A percentile compares a stretch with the other conserved stretches of the same genome.
Evolutionary conservation across 1,140 invertebrate genomes (phyloP).

Genomic region (Conus betulinus): DNA sequence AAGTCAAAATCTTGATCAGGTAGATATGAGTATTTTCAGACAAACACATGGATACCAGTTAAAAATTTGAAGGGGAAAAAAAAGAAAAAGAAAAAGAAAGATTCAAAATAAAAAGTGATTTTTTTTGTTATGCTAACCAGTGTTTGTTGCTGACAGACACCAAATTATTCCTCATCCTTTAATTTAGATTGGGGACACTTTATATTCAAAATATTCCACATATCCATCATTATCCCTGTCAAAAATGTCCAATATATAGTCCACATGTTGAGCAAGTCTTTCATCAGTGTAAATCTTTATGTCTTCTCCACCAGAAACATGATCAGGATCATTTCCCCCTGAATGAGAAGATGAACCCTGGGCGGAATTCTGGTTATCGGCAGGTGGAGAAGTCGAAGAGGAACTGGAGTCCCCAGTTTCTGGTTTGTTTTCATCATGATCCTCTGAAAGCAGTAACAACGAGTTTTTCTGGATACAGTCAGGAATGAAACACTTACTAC

Average conservation of each 20-base stretch:
- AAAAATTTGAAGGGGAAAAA: too few relatives aligned
- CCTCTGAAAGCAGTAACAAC: not conserved
- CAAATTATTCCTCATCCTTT: not conserved
- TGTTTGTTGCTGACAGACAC: not conserved
- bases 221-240: slow-evolving; percentile 93
- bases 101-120: too few relatives aligned
- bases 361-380: not conserved
- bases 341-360: not conserved
- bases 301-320: not conserved
- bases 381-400: not conserved
- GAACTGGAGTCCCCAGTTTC: not conserved
- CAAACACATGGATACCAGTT: too few relatives aligned
- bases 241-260: slow-evolving; percentile 71
- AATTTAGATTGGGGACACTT: not conserved
- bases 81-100: too few relatives aligned
- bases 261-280: not conserved
- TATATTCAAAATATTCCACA: slow-evolving; percentile 87
- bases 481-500: too few relatives aligned
- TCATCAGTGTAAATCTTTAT: not conserved
- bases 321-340: not conserved
- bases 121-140: too few relatives aligned
- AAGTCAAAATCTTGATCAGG: too few relatives aligned
- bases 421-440: not conserved
- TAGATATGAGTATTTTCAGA: too few relatives aligned
- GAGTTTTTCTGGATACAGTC: too few relatives aligned